Evolutionary conservation across 2,888 invertebrate species (phyloP).

Genomic region (Rhynchonema sp.): DNA sequence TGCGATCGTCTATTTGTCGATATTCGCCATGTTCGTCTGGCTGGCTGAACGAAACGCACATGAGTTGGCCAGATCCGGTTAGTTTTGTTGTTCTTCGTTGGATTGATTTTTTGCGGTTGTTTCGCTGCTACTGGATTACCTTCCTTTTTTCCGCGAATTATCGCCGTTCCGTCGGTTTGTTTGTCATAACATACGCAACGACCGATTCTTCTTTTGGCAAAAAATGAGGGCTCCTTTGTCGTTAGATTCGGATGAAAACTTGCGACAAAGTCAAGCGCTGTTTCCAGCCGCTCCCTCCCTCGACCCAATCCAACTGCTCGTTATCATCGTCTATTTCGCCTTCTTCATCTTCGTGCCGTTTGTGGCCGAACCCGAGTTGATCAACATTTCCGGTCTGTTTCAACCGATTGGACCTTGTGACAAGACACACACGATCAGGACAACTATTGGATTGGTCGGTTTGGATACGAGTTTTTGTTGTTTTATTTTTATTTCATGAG

Average conservation of each 20-base stretch:
- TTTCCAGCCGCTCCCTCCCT: background rate
- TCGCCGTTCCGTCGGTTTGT: too few species aligned
- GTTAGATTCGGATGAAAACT: too few species aligned
- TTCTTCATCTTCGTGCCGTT: slow-evolving; percentile 44
- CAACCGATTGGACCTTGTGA: slow-evolving; percentile 55
- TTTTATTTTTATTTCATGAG: slow-evolving; percentile 1
- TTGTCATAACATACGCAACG: too few species aligned
- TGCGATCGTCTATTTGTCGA: background rate
- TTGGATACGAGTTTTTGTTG: slow-evolving; percentile 1
- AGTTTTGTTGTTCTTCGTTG: background rate
- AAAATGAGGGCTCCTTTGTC: too few species aligned
- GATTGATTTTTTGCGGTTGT: background rate
- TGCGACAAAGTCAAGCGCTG: background rate
- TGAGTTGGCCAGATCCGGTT: background rate
- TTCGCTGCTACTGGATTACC: background rate
- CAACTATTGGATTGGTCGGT: slow-evolving; percentile 48
- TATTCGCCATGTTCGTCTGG: background rate
- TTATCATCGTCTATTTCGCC: slow-evolving; percentile 40
- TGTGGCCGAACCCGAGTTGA: slow-evolving; percentile 47
- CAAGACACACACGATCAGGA: slow-evolving; percentile 40
- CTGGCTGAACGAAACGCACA: background rate
- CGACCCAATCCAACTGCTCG: background rate
- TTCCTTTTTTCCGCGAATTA: background rate
- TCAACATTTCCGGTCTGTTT: slow-evolving; percentile 49
- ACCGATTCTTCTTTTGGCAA: too few species aligned